Percentiles rank a stretch among this genome's conserved stretches.
Evolutionary conservation across 2,113 vertebrate species (phyloP).

Genomic region (Menura novaehollandiae): DNA sequence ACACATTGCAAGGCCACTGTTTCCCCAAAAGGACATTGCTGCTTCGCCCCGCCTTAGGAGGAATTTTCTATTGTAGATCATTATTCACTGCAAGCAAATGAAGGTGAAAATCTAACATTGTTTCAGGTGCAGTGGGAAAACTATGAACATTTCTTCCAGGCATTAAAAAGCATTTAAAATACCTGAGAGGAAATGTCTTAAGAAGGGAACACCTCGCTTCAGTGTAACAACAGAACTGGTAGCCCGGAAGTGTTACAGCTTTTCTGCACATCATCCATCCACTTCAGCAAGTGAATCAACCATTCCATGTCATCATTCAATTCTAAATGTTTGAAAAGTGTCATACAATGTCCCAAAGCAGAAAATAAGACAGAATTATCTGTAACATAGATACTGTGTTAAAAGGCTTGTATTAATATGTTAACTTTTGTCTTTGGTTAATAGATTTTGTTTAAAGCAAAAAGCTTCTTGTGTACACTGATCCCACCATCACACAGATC

Average conservation of each 20-base stretch:
- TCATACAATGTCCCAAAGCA: background rate
- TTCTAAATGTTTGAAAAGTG: background rate
- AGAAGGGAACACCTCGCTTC: background rate
- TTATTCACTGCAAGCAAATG: background rate
- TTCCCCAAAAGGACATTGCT: background rate
- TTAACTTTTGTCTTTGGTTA: background rate
- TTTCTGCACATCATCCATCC: background rate
- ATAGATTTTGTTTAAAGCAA: background rate
- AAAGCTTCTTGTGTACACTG: background rate
- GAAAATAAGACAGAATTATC: background rate
- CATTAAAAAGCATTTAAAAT: background rate
- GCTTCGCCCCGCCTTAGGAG: background rate
- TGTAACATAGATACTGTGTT: background rate
- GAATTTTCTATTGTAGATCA: background rate
- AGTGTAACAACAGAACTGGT: background rate
- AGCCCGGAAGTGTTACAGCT: background rate
- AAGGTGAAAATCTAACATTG: background rate
- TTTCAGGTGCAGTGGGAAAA: background rate
- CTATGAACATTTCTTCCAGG: background rate
- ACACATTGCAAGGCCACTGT: background rate
- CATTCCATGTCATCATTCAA: background rate
- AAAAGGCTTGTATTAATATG: background rate
- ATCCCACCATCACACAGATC: background rate
- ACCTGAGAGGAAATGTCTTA: background rate
- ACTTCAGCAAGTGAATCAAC: background rate